Percentiles rank a stretch among this genome's conserved stretches.
phyloP scores from a whole-genome alignment of 2,888 invertebrate species.

The Xestia sexstrigata region DNA sequence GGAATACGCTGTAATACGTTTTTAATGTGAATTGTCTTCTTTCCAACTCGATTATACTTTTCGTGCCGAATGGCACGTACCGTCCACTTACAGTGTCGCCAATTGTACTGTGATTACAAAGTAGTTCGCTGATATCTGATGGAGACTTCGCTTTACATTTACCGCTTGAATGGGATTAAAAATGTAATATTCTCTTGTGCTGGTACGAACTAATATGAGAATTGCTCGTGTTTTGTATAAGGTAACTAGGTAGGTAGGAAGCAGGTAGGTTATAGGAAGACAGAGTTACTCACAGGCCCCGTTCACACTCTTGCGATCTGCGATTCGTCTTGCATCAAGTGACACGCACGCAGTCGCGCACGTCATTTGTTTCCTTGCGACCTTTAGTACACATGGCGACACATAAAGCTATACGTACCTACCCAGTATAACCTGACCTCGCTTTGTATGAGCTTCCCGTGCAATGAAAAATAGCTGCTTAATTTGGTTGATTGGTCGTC shows the following conservation, averaged over 20 bases:
- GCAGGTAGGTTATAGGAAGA: too few relatives aligned
- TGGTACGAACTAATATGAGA: background rate
- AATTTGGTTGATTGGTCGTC: too few relatives aligned
- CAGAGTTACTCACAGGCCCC: background rate
- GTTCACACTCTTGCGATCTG: background rate
- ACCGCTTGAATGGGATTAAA: background rate
- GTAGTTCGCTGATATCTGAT: background rate
- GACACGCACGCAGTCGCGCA: background rate
- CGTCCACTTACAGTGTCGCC: background rate
- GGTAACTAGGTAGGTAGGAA: background rate
- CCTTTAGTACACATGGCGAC: background rate
- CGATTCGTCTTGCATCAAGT: background rate
- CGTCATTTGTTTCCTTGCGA: background rate
- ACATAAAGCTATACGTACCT: too few relatives aligned
- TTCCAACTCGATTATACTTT: constrained; percentile 37
- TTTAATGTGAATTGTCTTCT: constrained; percentile 24
- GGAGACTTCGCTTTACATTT: background rate
- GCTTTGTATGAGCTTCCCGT: too few relatives aligned
- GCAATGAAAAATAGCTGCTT: too few relatives aligned
- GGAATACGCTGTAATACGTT: constrained; percentile 3
- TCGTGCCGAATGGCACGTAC: constrained; percentile 49
- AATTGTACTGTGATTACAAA: constrained; percentile 18
- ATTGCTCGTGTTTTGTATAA: background rate
- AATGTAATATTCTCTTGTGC: background rate
- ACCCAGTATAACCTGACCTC: too few relatives aligned